Percentiles rank a stretch among this genome's conserved stretches.
phyloP scores from a whole-genome alignment of 2,888 invertebrate species.

The Agapetus fuscipes region DNA sequence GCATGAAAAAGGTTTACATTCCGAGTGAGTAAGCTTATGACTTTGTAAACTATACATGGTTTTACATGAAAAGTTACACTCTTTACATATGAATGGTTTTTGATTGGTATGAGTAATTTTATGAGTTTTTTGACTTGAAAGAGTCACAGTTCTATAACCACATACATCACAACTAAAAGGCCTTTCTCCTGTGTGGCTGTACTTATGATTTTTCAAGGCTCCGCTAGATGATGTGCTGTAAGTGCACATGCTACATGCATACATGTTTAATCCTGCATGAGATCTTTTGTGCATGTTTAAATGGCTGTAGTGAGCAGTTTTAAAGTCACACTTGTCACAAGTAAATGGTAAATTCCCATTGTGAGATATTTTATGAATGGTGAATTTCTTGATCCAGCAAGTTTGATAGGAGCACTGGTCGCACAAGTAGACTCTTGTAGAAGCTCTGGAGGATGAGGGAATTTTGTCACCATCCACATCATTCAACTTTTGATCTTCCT shows the following conservation, averaged over 20 bases:
- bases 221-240: neutral
- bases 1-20: neutral
- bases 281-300: neutral
- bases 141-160: neutral
- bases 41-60: neutral
- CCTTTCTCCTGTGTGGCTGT: neutral
- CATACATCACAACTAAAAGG: slow-evolving; percentile 2
- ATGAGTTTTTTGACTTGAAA: neutral
- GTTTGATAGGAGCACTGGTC: too few species aligned
- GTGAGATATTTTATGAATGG: too few species aligned
- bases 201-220: neutral
- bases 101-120: slow-evolving; percentile 1
- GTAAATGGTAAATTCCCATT: too few species aligned
- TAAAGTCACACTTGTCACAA: too few species aligned
- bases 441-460: too few species aligned
- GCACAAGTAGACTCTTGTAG: too few species aligned
- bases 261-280: neutral
- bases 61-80: slow-evolving; percentile 1
- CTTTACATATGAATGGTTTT: neutral
- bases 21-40: slow-evolving; percentile 4
- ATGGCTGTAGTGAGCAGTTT: too few species aligned
- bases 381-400: too few species aligned
- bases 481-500: too few species aligned
- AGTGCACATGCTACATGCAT: neutral
- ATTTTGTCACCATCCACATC: too few species aligned